These are phyloP conservation scores for Eira barbara DNA, from an alignment of 2,113 vertebrate genomes.

Conservation along the genomic window DNA sequence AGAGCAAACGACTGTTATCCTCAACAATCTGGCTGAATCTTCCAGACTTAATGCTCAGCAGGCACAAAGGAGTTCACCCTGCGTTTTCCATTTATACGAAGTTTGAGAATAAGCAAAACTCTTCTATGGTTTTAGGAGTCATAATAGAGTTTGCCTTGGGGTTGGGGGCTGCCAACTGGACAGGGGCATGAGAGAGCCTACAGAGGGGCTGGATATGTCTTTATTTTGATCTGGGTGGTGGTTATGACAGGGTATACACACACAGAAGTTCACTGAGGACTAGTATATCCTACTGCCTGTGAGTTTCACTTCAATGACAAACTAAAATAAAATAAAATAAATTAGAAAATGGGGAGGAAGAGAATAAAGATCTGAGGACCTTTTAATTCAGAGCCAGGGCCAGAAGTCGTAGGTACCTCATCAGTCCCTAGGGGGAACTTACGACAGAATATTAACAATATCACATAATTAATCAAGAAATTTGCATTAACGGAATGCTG, in stretches of 20 bases:
- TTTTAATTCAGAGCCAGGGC: neutral
- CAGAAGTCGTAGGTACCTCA: neutral
- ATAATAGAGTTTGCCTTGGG: neutral
- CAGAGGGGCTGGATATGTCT: neutral
- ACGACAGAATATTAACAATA: neutral
- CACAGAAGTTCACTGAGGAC: neutral
- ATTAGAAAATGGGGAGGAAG: neutral
- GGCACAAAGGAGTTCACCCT: neutral
- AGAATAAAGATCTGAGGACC: neutral
- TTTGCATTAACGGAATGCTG: neutral
- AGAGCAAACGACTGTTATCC: neutral
- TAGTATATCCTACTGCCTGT: neutral
- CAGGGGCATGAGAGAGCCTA: accelerated
- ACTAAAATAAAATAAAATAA: neutral
- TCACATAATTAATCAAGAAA: neutral
- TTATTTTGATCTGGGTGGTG: neutral
- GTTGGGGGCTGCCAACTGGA: neutral
- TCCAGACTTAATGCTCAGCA: neutral
- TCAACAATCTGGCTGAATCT: neutral
- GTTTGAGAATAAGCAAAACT: neutral
- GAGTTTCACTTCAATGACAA: neutral
- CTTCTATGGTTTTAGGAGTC: neutral
- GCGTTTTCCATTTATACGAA: neutral
- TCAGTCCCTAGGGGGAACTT: neutral
- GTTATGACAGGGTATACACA: accelerated